phyloP scores from a whole-genome alignment of 1,140 invertebrate genomes.

The Periplaneta americana region DNA sequence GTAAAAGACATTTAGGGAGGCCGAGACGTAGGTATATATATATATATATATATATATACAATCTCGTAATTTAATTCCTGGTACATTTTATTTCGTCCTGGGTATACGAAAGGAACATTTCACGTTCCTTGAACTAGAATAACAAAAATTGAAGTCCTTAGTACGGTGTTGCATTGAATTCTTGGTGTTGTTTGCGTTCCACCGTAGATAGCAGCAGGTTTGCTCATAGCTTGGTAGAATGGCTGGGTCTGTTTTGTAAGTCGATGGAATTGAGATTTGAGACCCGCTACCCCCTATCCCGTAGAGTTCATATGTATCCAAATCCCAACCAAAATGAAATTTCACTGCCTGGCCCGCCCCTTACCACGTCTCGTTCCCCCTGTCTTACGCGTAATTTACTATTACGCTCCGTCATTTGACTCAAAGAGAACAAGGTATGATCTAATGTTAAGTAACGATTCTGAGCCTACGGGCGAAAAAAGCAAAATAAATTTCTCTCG shows the following conservation, averaged over 20 bases:
- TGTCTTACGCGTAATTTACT: not conserved
- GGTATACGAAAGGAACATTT: too few relatives aligned
- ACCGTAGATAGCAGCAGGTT: not conserved
- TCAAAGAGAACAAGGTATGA: not conserved
- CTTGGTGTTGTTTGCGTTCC: not conserved
- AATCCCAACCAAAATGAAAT: not conserved
- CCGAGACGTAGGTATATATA: too few relatives aligned
- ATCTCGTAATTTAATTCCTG: too few relatives aligned
- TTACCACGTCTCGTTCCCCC: too few relatives aligned
- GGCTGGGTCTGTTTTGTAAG: not conserved
- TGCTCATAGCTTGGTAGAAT: not conserved
- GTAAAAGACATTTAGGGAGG: too few relatives aligned
- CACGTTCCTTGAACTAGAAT: too few relatives aligned
- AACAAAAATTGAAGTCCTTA: too few relatives aligned
- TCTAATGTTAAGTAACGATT: not conserved
- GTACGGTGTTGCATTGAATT: not conserved
- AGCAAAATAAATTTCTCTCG: too few relatives aligned
- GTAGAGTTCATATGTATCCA: not conserved
- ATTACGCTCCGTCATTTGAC: not conserved
- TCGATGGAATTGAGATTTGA: not conserved
- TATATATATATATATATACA: too few relatives aligned
- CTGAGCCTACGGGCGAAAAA: not conserved
- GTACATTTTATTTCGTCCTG: too few relatives aligned
- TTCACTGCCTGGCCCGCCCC: not conserved
- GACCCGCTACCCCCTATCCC: not conserved